phyloP scores from a whole-genome alignment of 1,140 invertebrate genomes.

The Eriosoma lanigerum region DNA sequence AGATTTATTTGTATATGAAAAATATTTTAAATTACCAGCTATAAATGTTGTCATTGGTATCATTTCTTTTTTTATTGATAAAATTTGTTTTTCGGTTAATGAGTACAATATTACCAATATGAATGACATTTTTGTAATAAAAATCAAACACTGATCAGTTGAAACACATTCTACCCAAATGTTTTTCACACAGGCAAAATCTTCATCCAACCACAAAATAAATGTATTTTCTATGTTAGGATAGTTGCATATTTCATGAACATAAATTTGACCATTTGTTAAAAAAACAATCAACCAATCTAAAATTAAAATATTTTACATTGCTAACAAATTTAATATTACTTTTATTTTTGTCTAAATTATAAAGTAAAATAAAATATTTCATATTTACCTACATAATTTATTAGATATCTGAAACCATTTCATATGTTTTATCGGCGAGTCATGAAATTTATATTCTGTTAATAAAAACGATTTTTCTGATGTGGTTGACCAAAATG shows the following conservation, averaged over 20 bases:
- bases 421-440: constrained; percentile 30
- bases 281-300: constrained; percentile 39
- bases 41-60: constrained; percentile 21
- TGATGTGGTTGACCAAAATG: constrained; percentile 33
- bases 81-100: constrained; percentile 23
- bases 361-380: background rate
- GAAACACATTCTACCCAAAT: constrained; percentile 10
- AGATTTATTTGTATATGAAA: background rate
- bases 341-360: background rate
- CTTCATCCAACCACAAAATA: constrained; percentile 37
- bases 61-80: constrained; percentile 39
- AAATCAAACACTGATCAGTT: constrained; percentile 26
- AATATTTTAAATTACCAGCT: constrained; percentile 15
- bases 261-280: constrained; percentile 47
- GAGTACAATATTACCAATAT: constrained; percentile 17
- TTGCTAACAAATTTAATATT: background rate
- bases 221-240: constrained; percentile 19
- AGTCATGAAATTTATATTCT: constrained; percentile 9
- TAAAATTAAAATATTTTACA: background rate
- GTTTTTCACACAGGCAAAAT: constrained; percentile 25
- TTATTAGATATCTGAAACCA: constrained; percentile 33
- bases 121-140: constrained; percentile 49
- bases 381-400: constrained; percentile 19
- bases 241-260: constrained; percentile 38
- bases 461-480: constrained; percentile 14